These are phyloP conservation scores for Dasypus novemcinctus DNA, from an alignment of 2,113 vertebrate genomes.

Conservation along the genomic window DNA sequence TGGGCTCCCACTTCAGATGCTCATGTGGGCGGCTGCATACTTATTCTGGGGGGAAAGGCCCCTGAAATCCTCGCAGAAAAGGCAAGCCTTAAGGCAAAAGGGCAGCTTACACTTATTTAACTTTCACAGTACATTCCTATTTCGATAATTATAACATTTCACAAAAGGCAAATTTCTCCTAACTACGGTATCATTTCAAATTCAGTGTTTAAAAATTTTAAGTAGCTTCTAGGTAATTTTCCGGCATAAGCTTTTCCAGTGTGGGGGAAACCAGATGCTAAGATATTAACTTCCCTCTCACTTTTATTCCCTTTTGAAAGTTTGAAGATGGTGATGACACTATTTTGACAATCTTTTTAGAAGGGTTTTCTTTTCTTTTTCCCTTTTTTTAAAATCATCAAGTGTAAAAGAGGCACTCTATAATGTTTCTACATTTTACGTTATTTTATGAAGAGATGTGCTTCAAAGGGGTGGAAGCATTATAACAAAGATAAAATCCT, in stretches of 20 bases:
- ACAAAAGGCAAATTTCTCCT: constrained; percentile 5
- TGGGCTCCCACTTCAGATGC: neutral
- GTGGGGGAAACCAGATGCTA: neutral
- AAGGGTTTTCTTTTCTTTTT: neutral
- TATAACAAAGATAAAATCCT: neutral
- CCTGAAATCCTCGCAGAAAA: neutral
- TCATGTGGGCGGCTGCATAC: neutral
- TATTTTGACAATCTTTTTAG: constrained; percentile 12
- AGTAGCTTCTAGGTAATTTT: constrained; percentile 12
- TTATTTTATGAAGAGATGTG: constrained; percentile 25
- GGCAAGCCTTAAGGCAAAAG: neutral
- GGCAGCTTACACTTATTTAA: neutral
- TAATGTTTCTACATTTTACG: neutral
- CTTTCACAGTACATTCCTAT: neutral
- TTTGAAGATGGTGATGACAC: neutral
- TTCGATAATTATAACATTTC: neutral
- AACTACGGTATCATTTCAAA: constrained; percentile 36
- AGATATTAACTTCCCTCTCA: constrained; percentile 1
- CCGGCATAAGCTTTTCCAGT: constrained; percentile 1
- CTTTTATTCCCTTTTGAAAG: constrained; percentile 36
- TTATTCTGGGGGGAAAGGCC: neutral
- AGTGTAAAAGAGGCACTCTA: neutral
- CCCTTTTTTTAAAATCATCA: neutral
- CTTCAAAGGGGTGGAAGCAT: neutral
- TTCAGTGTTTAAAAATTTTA: constrained; percentile 25